Percentiles rank a stretch among this genome's conserved stretches.
phyloP scores from a whole-genome alignment of 2,888 invertebrate genomes.

The Leistus spinibarbis region DNA sequence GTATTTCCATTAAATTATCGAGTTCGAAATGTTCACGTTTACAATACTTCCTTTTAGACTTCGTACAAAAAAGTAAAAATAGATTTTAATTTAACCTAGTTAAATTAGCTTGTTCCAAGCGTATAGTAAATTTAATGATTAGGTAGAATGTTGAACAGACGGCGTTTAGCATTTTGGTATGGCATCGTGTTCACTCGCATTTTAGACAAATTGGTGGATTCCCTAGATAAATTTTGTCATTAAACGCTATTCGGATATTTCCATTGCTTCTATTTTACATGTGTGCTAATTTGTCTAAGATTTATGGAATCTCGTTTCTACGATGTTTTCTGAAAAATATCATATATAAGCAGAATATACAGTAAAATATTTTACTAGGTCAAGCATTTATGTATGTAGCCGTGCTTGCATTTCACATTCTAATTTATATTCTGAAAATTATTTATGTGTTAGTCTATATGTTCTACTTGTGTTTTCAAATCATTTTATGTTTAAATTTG shows the following conservation, averaged over 20 bases:
- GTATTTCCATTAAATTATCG: no score
- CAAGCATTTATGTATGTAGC: background rate
- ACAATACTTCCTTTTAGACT: no score
- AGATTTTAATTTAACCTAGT: no score
- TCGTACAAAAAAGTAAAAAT: no score
- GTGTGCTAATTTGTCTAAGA: background rate
- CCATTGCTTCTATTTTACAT: background rate
- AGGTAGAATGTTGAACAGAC: constrained; percentile 16
- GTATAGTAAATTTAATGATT: constrained; percentile 25
- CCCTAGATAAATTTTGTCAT: constrained; percentile 14
- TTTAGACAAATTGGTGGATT: constrained; percentile 27
- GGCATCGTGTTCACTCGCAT: constrained; percentile 12
- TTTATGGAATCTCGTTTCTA: background rate
- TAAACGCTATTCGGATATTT: constrained; percentile 4
- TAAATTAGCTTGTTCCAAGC: no score
- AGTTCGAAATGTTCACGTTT: no score
- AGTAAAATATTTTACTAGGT: background rate
- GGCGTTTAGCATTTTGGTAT: constrained; percentile 18
- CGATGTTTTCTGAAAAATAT: background rate
- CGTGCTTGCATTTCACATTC: background rate
- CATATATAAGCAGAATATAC: background rate
- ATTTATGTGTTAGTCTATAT: background rate
- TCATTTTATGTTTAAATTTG: no score
- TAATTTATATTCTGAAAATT: background rate
- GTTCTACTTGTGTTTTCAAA: background rate